Base-by-base conservation (phyloP, 2,797 vertebrate species). In the Okamejei kenojei region DNA sequence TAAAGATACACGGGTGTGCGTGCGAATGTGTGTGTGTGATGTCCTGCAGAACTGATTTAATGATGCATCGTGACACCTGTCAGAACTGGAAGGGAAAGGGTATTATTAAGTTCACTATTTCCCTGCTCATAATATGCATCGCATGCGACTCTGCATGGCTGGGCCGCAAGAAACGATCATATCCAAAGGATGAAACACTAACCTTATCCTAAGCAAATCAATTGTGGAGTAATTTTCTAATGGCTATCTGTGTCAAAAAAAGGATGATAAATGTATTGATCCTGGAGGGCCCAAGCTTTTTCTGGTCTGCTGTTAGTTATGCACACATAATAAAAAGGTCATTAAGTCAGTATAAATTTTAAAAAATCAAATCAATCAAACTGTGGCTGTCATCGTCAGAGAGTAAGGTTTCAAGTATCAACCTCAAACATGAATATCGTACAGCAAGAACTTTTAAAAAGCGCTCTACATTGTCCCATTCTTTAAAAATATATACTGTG, bases 201-300 rank as follows among this genome's bases (percentile, higher is more conserved):
- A 78, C n/a, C n/a, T 15, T 78, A 35, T 17, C n/a, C n/a, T 35
- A 15, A 78, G 11, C 77, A 78, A 78, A 78, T 78, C 77, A 78
- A 35, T 78, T 78, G n/a, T 32, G 77, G 17, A 78, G 35, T 78
- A 78, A 10, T 74, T 93, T 93, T 35, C n/a, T 80, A 93, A 0
- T 0, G 80, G 86, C 32, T 93, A 94, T 93, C 93, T 76, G 29
- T 74, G 77, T 84, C 93, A 93, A 93, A 94, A 94, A 94, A 94
- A 19, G 10, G 76, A 54, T 26, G 35, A 19, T 93, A 61, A 94
- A 93, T 94, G 4, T 88, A 77, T 93, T 45, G n/a, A 93, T 32
- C 61, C 80, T 71, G 9, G 84, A 93, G 93, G 86, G 21, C 74
- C 94, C 93, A 45, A 94, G 91, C 93, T 79, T 82, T 73, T 93